phyloP scores from a whole-genome alignment of 2,888 invertebrate species.

The Acrocyrtus sp. region DNA sequence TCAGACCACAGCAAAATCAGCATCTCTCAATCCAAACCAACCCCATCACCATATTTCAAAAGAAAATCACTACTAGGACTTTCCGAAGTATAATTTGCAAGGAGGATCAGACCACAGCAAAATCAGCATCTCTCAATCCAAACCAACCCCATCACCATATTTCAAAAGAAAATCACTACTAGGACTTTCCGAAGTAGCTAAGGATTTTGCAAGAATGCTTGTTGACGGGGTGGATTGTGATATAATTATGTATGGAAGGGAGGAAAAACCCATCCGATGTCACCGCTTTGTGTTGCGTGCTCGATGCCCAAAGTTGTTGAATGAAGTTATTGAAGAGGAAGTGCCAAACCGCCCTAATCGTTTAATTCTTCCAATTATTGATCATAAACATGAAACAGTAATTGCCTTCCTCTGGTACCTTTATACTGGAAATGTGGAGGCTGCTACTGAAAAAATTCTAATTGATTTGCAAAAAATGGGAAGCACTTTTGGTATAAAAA shows the following conservation, averaged over 20 bases:
- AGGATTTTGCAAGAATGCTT: constrained; percentile 31
- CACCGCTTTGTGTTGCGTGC: constrained; percentile 68
- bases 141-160: background rate
- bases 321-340: constrained; percentile 63
- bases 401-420: constrained; percentile 53
- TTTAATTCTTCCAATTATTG: constrained; percentile 50
- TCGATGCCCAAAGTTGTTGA: constrained; percentile 67
- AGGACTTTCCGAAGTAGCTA: constrained; percentile 11
- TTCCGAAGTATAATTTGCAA: no score
- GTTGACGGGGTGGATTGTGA: constrained; percentile 63
- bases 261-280: constrained; percentile 66
- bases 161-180: background rate
- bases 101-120: no score
- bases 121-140: no score
- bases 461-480: background rate
- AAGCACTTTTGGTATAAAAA: background rate
- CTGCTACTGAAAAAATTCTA: background rate
- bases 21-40: no score
- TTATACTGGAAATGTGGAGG: constrained; percentile 41
- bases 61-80: no score
- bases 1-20: no score
- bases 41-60: no score
- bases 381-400: constrained; percentile 44
- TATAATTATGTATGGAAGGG: constrained; percentile 66
- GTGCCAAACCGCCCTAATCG: constrained; percentile 1